Conservation (phyloP, 2,113 vertebrate genomes). For the Misgurnus anguillicaudatus region DNA sequence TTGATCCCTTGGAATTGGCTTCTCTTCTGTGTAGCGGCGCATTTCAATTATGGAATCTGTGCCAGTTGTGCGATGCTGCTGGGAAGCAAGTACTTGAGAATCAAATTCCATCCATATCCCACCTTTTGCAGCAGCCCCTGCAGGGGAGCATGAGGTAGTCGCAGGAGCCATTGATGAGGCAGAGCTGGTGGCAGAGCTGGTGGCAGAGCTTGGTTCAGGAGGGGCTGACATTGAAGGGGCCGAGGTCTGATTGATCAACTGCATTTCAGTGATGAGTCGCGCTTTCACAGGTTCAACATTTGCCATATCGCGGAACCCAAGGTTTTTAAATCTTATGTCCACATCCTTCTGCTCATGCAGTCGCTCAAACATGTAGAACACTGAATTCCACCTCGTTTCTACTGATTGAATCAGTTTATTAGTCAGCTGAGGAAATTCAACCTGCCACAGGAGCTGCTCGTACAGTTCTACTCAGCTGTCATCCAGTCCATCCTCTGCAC, state of each 20-base stretch:
- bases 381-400: conserved; percentile 53
- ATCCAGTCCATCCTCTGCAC: no score
- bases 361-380: conserved; percentile 55
- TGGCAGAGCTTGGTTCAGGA: neutral
- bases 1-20: conserved; percentile 25
- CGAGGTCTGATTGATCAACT: neutral
- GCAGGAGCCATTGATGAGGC: neutral
- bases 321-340: neutral
- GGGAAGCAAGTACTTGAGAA: conserved; percentile 30
- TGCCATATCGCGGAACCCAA: neutral
- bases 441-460: no score
- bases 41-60: conserved; percentile 51
- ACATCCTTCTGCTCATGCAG: conserved; percentile 41
- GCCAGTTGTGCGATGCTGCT: conserved; percentile 16
- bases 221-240: neutral
- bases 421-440: conserved; percentile 41
- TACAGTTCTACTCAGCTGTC: no score
- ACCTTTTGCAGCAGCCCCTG: neutral
- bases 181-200: neutral
- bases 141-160: neutral
- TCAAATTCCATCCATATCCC: conserved; percentile 31
- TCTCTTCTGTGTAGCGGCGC: conserved; percentile 41
- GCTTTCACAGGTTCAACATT: neutral
- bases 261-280: neutral
- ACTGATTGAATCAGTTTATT: conserved; percentile 33